Conservation (phyloP, 1,140 invertebrate species). For the Mylabris phalerata region DNA sequence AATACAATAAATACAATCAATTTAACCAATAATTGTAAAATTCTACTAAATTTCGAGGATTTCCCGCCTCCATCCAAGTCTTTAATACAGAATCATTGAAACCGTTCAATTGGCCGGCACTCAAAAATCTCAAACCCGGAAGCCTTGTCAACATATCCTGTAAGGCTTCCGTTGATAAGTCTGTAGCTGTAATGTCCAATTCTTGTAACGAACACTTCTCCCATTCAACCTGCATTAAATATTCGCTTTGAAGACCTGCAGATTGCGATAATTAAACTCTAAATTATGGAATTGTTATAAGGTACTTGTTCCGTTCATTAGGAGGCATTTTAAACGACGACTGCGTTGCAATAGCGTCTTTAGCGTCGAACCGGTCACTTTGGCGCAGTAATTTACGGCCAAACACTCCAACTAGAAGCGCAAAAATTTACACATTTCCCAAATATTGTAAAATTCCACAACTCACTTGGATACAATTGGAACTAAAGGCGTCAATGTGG, state of each 20-base stretch:
- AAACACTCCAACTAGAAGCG: slow-evolving; percentile 85
- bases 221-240: slow-evolving; percentile 95
- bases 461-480: slow-evolving; percentile 65
- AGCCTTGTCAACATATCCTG: slow-evolving; percentile 87
- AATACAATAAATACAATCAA: slow-evolving; percentile 2
- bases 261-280: slow-evolving; percentile 6
- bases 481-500: slow-evolving; percentile 96
- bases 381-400: slow-evolving; percentile 93
- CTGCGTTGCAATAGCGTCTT: slow-evolving; percentile 92
- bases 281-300: slow-evolving; percentile 5
- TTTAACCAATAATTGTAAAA: background rate
- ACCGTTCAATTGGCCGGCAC: slow-evolving; percentile 93
- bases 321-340: slow-evolving; percentile 80
- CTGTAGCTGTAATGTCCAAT: slow-evolving; percentile 93
- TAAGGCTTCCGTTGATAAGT: slow-evolving; percentile 88
- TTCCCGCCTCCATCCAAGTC: slow-evolving; percentile 82
- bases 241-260: slow-evolving; percentile 78
- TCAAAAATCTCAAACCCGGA: slow-evolving; percentile 81
- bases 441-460: background rate
- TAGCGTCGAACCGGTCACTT: slow-evolving; percentile 94
- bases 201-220: slow-evolving; percentile 92
- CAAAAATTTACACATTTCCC: background rate
- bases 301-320: slow-evolving; percentile 95
- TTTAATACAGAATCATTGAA: slow-evolving; percentile 93
- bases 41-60: slow-evolving; percentile 49